Conservation (phyloP, 2,797 vertebrate genomes). For the Schizopygopsis pylzovi region DNA sequence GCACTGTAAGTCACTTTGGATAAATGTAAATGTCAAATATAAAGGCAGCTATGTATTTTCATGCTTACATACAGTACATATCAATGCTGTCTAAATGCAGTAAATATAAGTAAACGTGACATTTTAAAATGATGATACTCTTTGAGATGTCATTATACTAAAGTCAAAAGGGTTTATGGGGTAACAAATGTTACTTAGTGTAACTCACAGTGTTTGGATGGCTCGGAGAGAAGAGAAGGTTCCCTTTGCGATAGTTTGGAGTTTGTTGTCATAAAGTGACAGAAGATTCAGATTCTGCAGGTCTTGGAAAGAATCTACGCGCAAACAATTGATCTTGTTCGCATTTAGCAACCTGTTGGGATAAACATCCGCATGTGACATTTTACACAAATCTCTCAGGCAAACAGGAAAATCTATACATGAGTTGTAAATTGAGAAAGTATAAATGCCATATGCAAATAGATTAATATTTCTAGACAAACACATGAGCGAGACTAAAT, state of each 20-base stretch:
- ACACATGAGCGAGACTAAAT: slow-evolving; percentile 4
- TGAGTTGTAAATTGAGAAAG: background rate
- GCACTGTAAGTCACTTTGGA: too few species aligned
- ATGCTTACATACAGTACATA: background rate
- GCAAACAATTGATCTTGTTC: slow-evolving; percentile 97
- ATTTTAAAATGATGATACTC: background rate
- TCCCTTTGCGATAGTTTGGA: slow-evolving; percentile 96
- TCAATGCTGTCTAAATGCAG: background rate
- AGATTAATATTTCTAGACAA: slow-evolving; percentile 31
- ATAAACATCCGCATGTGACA: slow-evolving; percentile 9
- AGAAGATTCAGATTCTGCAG: slow-evolving; percentile 97
- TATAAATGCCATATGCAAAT: slow-evolving; percentile 40
- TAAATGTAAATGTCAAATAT: background rate
- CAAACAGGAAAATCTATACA: slow-evolving; percentile 30
- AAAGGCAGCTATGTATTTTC: background rate
- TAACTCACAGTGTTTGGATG: slow-evolving; percentile 92
- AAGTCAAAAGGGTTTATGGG: background rate
- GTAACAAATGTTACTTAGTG: slow-evolving; percentile 13
- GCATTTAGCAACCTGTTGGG: slow-evolving; percentile 92
- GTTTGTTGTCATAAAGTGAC: slow-evolving; percentile 97
- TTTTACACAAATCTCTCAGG: slow-evolving; percentile 29
- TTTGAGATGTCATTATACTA: too few species aligned
- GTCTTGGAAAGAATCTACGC: slow-evolving; percentile 97
- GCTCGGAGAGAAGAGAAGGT: slow-evolving; percentile 94
- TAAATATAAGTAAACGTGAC: background rate